phyloP scores from a whole-genome alignment of 92 coral and sea anemone species.

The Phymanthus crucifer region DNA sequence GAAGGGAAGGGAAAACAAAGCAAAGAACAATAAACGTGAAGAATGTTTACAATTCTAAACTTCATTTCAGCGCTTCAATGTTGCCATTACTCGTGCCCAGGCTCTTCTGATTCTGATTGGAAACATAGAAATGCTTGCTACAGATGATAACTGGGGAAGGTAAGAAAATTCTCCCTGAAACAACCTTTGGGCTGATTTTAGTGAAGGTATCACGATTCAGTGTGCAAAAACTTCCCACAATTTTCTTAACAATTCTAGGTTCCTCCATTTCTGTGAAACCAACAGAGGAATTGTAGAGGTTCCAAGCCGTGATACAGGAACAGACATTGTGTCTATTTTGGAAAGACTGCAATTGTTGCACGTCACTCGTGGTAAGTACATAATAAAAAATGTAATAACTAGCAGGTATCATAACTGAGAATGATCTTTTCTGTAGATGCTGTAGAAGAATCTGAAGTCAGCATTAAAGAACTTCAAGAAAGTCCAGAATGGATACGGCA shows the following conservation, averaged over 20 bases:
- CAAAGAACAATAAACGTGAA: background rate
- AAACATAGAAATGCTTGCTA: slow-evolving; percentile 66
- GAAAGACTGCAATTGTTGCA: slow-evolving; percentile 26
- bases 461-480: slow-evolving; percentile 70
- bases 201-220: no score
- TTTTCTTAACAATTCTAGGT: slow-evolving; percentile 22
- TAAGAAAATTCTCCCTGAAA: slow-evolving; percentile 5
- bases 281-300: slow-evolving; percentile 42
- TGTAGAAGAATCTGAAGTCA: slow-evolving; percentile 51
- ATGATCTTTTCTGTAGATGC: slow-evolving; percentile 5
- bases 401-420: background rate
- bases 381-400: no score
- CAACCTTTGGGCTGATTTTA: no score
- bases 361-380: background rate
- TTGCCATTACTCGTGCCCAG: slow-evolving; percentile 78
- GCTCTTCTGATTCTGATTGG: slow-evolving; percentile 71
- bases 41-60: background rate
- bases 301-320: slow-evolving; percentile 28
- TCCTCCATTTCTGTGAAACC: slow-evolving; percentile 46
- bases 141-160: slow-evolving; percentile 67
- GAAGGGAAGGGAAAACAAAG: no score
- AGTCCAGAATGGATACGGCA: slow-evolving; percentile 77
- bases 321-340: slow-evolving; percentile 47
- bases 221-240: no score
- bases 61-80: slow-evolving; percentile 70